phyloP scores from a whole-genome alignment of 2,888 invertebrate genomes.

The Anorthoa munda region DNA sequence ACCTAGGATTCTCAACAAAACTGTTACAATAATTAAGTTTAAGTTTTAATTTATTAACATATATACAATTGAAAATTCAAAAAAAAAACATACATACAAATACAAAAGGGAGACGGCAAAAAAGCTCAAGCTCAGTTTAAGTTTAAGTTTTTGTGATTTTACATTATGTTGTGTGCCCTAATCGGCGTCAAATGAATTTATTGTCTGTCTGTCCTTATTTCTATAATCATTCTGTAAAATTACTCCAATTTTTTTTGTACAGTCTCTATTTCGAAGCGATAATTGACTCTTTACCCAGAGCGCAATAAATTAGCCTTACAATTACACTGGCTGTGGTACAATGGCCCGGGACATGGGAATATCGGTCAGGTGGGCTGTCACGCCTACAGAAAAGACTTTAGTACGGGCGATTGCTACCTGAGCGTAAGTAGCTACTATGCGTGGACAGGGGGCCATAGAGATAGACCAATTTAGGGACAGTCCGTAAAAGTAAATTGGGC shows the following conservation, averaged over 20 bases:
- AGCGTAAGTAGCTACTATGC: conserved; percentile 37
- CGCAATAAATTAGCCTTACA: conserved; percentile 76
- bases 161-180: too few relatives aligned
- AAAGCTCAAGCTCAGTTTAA: too few relatives aligned
- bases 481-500: neutral
- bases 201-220: too few relatives aligned
- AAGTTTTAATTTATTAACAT: too few relatives aligned
- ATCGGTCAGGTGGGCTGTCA: conserved; percentile 80
- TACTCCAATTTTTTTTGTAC: neutral
- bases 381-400: conserved; percentile 76
- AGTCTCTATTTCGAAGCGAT: conserved; percentile 8
- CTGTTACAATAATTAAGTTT: too few relatives aligned
- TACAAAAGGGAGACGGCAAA: too few relatives aligned
- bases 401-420: conserved; percentile 71
- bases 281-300: conserved; percentile 49
- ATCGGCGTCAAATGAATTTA: too few relatives aligned
- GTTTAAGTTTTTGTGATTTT: too few relatives aligned
- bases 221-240: too few relatives aligned
- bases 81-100: too few relatives aligned
- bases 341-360: conserved; percentile 72
- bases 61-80: too few relatives aligned
- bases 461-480: conserved; percentile 16
- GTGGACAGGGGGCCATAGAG: conserved; percentile 31
- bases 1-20: too few relatives aligned
- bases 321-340: conserved; percentile 28